phyloP scores from a whole-genome alignment of 2,888 invertebrate species.

The Ophion slaviceki region DNA sequence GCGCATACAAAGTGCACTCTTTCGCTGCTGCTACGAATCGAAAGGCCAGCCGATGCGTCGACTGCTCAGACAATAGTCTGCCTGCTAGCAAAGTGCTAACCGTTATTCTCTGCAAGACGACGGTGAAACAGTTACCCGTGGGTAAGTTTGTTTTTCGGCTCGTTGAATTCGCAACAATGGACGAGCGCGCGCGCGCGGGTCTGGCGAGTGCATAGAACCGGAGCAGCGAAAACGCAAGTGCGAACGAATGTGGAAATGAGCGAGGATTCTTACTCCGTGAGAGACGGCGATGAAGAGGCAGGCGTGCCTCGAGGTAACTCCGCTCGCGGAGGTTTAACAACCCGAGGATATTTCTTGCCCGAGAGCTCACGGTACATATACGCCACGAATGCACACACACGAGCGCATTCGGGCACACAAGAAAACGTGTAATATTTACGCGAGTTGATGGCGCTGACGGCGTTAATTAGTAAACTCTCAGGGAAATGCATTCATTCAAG shows the following conservation, averaged over 20 bases:
- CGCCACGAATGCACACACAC: conserved; percentile 10
- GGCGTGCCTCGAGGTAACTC: conserved; percentile 34
- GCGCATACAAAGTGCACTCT: conserved; percentile 9
- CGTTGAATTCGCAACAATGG: conserved; percentile 57
- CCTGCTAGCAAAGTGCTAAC: conserved; percentile 10
- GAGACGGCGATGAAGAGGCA: conserved; percentile 21
- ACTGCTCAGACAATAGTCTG: conserved; percentile 19
- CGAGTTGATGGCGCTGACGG: conserved; percentile 64
- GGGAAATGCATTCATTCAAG: conserved; percentile 66
- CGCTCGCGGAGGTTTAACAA: conserved; percentile 53
- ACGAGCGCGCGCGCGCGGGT: background rate
- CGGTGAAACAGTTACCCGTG: conserved; percentile 20
- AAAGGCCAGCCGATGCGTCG: conserved; percentile 36
- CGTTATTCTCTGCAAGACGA: conserved; percentile 29
- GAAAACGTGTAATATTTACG: conserved; percentile 59
- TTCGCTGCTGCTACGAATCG: conserved; percentile 23
- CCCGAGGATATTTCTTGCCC: conserved; percentile 59
- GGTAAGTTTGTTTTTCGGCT: conserved; percentile 60
- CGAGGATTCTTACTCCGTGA: conserved; percentile 17
- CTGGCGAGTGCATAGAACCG: conserved; percentile 36
- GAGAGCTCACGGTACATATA: conserved; percentile 25
- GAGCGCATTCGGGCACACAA: conserved; percentile 6
- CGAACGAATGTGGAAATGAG: conserved; percentile 34
- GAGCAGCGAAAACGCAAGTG: conserved; percentile 60
- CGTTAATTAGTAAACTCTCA: conserved; percentile 67